Evolutionary conservation across 64 coral and sea anemone genomes (phyloP).

Genomic region (Porites australiensis): DNA sequence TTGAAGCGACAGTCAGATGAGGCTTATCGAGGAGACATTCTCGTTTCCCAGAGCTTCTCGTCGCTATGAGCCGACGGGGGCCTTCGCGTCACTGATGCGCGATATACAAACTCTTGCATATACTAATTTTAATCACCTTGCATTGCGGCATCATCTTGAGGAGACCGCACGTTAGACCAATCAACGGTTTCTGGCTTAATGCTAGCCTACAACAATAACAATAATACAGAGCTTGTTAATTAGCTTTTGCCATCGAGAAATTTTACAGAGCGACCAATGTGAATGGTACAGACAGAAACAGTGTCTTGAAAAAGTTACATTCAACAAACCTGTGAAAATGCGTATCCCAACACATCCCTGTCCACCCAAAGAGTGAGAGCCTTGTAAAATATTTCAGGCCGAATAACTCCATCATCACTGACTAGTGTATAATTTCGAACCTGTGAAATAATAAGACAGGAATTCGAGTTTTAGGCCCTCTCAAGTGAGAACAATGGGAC

Average conservation of each 20-base stretch:
- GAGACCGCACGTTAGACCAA: slow-evolving; percentile 33
- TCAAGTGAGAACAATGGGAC: no score
- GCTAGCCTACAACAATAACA: slow-evolving; percentile 10
- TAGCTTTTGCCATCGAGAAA: no score
- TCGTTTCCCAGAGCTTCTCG: no score
- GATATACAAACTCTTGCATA: no score
- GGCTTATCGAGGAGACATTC: no score
- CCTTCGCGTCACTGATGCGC: no score
- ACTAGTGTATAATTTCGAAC: slow-evolving; percentile 73
- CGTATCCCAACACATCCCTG: slow-evolving; percentile 80
- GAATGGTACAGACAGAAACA: background rate
- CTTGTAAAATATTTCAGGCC: slow-evolving; percentile 79
- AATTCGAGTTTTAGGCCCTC: no score
- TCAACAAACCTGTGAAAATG: slow-evolving; percentile 71
- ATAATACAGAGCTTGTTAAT: background rate
- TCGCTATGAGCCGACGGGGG: no score
- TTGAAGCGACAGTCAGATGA: no score
- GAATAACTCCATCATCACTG: slow-evolving; percentile 66
- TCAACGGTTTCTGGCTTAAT: slow-evolving; percentile 41
- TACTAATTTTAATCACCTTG: slow-evolving; percentile 8
- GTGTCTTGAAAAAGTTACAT: background rate
- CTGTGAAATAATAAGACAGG: background rate
- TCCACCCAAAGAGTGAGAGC: slow-evolving; percentile 79
- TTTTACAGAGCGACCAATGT: no score
- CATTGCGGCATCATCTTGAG: slow-evolving; percentile 36